Evolutionary conservation across 1,140 invertebrate species (phyloP).

Genomic region (Megalonaias nervosa): DNA sequence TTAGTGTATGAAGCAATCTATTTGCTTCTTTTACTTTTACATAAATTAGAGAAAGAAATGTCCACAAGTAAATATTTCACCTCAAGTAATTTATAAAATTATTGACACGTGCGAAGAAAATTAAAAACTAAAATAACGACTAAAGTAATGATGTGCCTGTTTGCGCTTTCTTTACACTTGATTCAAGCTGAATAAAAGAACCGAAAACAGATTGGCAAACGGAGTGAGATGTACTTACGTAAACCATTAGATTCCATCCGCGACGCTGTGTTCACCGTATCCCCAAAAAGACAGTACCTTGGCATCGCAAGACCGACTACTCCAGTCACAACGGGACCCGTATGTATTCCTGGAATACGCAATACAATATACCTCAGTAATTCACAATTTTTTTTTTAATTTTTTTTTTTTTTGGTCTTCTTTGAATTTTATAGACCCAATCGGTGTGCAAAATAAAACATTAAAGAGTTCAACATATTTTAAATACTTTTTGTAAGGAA

Average conservation of each 20-base stretch:
- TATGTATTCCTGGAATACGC: conserved; percentile 55
- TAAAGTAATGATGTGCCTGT: not conserved
- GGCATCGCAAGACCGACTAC: conserved; percentile 94
- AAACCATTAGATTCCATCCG: conserved; percentile 89
- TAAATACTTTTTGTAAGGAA: too few relatives aligned
- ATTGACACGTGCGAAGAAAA: too few relatives aligned
- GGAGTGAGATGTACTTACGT: conserved; percentile 48
- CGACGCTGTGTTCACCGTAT: conserved; percentile 94
- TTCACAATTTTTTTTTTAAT: too few relatives aligned
- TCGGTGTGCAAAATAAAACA: too few relatives aligned
- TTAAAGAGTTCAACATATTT: too few relatives aligned
- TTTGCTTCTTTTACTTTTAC: too few relatives aligned
- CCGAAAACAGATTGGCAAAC: not conserved
- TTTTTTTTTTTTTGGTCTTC: too few relatives aligned
- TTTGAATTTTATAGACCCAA: too few relatives aligned
- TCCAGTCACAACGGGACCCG: conserved; percentile 90
- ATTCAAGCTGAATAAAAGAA: not conserved
- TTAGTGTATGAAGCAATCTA: too few relatives aligned
- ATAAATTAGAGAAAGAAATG: too few relatives aligned
- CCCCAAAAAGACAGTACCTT: conserved; percentile 87
- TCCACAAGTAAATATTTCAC: too few relatives aligned
- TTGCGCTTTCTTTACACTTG: not conserved
- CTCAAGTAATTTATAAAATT: too few relatives aligned
- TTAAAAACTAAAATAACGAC: not conserved
- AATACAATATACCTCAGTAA: not conserved